Conservation (phyloP, 2,888 invertebrate species). For the Hipparchia sbordonii region DNA sequence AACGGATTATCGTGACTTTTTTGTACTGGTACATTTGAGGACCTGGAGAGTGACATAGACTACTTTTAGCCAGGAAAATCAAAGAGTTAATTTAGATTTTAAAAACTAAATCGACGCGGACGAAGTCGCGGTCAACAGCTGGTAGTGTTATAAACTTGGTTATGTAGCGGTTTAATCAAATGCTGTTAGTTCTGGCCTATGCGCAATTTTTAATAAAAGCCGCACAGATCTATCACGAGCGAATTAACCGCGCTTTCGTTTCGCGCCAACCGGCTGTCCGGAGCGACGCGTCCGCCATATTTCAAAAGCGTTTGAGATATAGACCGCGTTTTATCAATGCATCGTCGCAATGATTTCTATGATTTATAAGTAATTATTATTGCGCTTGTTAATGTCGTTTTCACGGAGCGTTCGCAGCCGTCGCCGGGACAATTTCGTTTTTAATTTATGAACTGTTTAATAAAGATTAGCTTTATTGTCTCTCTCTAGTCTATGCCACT, state of each 20-base stretch:
- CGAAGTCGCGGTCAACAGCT: too few relatives aligned
- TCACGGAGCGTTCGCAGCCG: slow-evolving; percentile 74
- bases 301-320: slow-evolving; percentile 78
- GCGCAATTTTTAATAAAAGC: slow-evolving; percentile 40
- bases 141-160: neutral
- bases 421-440: slow-evolving; percentile 68
- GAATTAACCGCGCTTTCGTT: slow-evolving; percentile 69
- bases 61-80: too few relatives aligned
- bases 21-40: too few relatives aligned
- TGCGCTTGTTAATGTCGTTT: slow-evolving; percentile 77
- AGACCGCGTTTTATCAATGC: slow-evolving; percentile 76
- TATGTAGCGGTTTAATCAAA: slow-evolving; percentile 15
- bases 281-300: slow-evolving; percentile 70
- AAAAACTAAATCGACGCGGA: too few relatives aligned
- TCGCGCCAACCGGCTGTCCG: slow-evolving; percentile 76
- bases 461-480: slow-evolving; percentile 33
- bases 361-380: slow-evolving; percentile 82
- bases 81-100: too few relatives aligned
- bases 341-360: slow-evolving; percentile 78
- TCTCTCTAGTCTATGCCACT: neutral
- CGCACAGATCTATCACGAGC: slow-evolving; percentile 73
- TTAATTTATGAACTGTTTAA: slow-evolving; percentile 49
- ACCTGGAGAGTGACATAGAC: too few relatives aligned
- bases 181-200: slow-evolving; percentile 21
- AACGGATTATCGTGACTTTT: too few relatives aligned